Base-by-base conservation (phyloP, 2,888 invertebrate species). In the Machimus atricapillus region DNA sequence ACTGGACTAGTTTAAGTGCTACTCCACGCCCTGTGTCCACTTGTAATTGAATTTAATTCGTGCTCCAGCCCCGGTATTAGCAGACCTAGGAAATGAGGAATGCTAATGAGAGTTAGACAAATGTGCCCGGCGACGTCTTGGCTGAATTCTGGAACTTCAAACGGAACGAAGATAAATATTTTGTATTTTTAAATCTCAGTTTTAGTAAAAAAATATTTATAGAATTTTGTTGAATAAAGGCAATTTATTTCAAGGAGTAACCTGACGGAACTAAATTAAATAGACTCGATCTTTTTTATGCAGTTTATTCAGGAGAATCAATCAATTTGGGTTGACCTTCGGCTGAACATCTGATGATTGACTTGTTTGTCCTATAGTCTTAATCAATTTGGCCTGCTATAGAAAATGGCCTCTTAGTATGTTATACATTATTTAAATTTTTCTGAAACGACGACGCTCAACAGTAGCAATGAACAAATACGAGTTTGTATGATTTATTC, bases 11-110 rank as follows among this genome's bases (percentile, higher is more conserved):
- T 46, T 52, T 52, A 79, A 46, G 79, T 46, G 16, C 52, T 31
- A n/a, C 16, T 46, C 46, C 27, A 56, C 79, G 52, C 52, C 46
- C 16, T 23, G 23, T 14, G 79, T 23, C 79, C 31, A 56, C 16
- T 52, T 79, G 79, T 79, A 79, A 79, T 79, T 52, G 79, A 52
- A 52, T 79, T 79, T 52, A 79, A 79, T 52, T 79, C 27, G 31
- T 52, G 52, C 52, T 52, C 16, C 40, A 79, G 31, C 43, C n/a
- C 31, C 12, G n/a, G 31, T 79, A 79, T 79, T 79, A 79, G 52
- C 79, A 79, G 31, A 31, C 43, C 16, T 31, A 79, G 52, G 79
- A 52, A 79, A 79, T 79, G 52, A 79, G 52, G 79, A 79, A 79
- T 79, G 52, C 79, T 52, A 79, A 79, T 46, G 52, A 79, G 79